A percentile compares a stretch with the other conserved stretches of the same genome.
Conservation (phyloP, 2,797 vertebrate genomes). For the Tangara arthus region DNA sequence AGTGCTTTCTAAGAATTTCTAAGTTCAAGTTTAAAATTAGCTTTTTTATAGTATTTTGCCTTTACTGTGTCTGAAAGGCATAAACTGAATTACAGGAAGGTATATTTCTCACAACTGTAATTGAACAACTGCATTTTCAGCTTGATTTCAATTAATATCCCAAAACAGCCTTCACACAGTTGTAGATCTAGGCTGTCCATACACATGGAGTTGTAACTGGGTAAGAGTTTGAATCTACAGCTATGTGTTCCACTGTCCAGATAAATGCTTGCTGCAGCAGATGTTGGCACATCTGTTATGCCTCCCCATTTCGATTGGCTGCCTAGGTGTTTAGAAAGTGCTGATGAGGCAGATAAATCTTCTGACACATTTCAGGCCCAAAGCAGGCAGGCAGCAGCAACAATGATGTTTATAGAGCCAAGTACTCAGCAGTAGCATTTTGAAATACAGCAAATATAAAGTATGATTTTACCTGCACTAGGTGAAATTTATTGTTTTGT, state of each 20-base stretch:
- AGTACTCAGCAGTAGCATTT: neutral
- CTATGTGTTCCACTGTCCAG: neutral
- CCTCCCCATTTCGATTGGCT: slow-evolving; percentile 43
- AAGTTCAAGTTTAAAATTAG: neutral
- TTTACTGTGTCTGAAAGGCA: neutral
- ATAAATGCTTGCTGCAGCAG: slow-evolving; percentile 45
- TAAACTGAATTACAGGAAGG: neutral
- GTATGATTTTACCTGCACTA: neutral
- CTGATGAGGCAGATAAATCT: slow-evolving; percentile 55
- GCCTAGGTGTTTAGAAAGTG: slow-evolving; percentile 52
- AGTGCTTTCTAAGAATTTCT: neutral
- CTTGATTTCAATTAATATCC: slow-evolving; percentile 43
- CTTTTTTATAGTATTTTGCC: neutral
- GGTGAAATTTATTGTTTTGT: neutral
- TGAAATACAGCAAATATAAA: slow-evolving; percentile 23
- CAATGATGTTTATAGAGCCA: slow-evolving; percentile 19
- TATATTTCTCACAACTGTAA: slow-evolving; percentile 4
- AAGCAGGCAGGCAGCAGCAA: slow-evolving; percentile 10
- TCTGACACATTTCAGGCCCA: slow-evolving; percentile 2
- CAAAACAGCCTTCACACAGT: neutral
- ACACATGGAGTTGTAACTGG: neutral
- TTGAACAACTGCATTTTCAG: neutral
- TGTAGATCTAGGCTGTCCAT: slow-evolving; percentile 6
- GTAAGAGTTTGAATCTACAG: neutral
- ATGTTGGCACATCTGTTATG: slow-evolving; percentile 63